Evolutionary conservation across 2,113 vertebrate species (phyloP).

Genomic region (Sinocyclocheilus grahami): DNA sequence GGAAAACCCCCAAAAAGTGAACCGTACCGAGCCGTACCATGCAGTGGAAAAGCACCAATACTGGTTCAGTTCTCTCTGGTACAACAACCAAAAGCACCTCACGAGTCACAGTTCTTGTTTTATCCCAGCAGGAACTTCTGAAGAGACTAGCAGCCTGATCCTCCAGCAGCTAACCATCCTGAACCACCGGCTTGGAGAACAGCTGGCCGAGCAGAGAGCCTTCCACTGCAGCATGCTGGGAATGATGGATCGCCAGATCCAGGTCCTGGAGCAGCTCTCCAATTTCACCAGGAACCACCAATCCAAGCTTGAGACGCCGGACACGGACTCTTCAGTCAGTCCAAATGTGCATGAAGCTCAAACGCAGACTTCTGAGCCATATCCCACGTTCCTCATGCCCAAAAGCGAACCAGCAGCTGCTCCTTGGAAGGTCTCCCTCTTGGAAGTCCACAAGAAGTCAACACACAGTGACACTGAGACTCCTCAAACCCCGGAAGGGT

Average conservation of each 20-base stretch:
- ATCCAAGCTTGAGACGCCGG: slow-evolving; percentile 20
- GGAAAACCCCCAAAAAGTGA: too few species aligned
- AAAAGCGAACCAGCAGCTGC: slow-evolving; percentile 41
- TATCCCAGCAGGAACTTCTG: slow-evolving; percentile 50
- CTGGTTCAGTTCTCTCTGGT: neutral
- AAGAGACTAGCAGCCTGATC: slow-evolving; percentile 58
- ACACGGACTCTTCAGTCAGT: slow-evolving; percentile 39
- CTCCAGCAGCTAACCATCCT: slow-evolving; percentile 63
- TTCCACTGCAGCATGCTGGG: slow-evolving; percentile 66
- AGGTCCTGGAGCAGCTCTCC: slow-evolving; percentile 63
- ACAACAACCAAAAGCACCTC: neutral
- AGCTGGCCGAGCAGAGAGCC: slow-evolving; percentile 61
- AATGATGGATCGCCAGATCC: slow-evolving; percentile 63
- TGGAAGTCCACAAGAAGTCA: slow-evolving; percentile 50
- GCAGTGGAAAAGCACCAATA: neutral
- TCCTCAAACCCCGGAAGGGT: neutral
- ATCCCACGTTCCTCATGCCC: slow-evolving; percentile 28
- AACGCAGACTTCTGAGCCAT: slow-evolving; percentile 34
- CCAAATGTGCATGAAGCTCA: slow-evolving; percentile 53
- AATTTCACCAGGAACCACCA: slow-evolving; percentile 48
- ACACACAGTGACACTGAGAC: neutral
- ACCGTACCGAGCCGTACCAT: too few species aligned
- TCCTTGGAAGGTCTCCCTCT: slow-evolving; percentile 51
- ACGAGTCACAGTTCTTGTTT: neutral
- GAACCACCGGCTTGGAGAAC: slow-evolving; percentile 62